phyloP scores from a whole-genome alignment of 92 coral and sea anemone genomes.

The Actinostola sp. region DNA sequence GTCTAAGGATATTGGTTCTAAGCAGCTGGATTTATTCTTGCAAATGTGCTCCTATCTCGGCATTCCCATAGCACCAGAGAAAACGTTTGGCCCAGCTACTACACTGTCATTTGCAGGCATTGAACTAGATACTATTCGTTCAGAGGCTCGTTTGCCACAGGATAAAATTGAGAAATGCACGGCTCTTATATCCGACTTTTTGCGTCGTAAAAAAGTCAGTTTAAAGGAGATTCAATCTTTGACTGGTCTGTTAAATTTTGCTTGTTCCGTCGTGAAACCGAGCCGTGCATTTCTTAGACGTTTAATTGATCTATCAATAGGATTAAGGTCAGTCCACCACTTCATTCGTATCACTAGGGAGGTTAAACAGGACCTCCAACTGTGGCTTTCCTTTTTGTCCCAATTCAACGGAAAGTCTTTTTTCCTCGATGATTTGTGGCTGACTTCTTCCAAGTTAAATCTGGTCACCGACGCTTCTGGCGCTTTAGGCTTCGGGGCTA shows the following conservation, averaged over 20 bases:
- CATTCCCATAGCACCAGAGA: slow-evolving; percentile 60
- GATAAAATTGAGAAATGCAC: slow-evolving; percentile 46
- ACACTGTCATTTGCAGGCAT: slow-evolving; percentile 47
- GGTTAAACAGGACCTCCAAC: slow-evolving; percentile 29
- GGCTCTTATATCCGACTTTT: slow-evolving; percentile 11
- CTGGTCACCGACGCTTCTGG: slow-evolving; percentile 39
- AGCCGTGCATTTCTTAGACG: slow-evolving; percentile 31
- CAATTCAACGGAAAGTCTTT: slow-evolving; percentile 38
- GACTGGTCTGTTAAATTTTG: slow-evolving; percentile 14
- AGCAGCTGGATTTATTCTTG: slow-evolving; percentile 28
- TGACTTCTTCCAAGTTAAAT: slow-evolving; percentile 10
- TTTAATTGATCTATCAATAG: slow-evolving; percentile 37
- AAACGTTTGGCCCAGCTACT: slow-evolving; percentile 51
- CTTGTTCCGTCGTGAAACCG: slow-evolving; percentile 13
- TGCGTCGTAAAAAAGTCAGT: slow-evolving; percentile 13
- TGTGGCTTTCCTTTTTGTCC: slow-evolving; percentile 47
- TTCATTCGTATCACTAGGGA: slow-evolving; percentile 33
- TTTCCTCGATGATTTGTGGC: slow-evolving; percentile 38
- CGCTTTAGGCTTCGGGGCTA: slow-evolving; percentile 42
- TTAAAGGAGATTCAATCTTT: slow-evolving; percentile 4
- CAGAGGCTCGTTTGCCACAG: slow-evolving; percentile 29
- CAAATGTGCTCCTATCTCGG: slow-evolving; percentile 30
- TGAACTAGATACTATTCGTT: slow-evolving; percentile 31
- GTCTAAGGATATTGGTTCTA: slow-evolving; percentile 11
- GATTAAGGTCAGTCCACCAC: slow-evolving; percentile 20